phyloP scores from a whole-genome alignment of 1,140 invertebrate genomes.

The Belonocnema kinseyi region DNA sequence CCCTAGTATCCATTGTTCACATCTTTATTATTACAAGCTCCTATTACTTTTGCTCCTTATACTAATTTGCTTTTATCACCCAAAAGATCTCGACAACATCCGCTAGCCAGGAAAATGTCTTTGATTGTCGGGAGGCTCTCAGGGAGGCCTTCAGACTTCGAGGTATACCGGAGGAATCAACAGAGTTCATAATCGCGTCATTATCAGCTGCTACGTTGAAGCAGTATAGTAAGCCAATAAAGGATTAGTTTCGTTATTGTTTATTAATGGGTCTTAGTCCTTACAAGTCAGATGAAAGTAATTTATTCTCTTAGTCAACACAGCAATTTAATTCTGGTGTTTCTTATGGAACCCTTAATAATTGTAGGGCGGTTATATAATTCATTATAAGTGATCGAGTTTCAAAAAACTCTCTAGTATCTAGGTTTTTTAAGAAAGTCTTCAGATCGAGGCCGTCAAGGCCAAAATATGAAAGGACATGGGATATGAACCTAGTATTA shows the following conservation, averaged over 20 bases:
- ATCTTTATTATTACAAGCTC: neutral
- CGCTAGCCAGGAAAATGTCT: neutral
- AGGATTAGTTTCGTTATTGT: too few species aligned
- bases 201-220: too few species aligned
- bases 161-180: neutral
- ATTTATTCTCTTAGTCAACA: too few species aligned
- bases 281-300: too few species aligned
- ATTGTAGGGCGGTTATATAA: slow-evolving; percentile 38
- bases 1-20: neutral
- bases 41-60: neutral
- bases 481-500: too few species aligned
- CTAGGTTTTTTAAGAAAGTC: slow-evolving; percentile 41
- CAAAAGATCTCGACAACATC: neutral
- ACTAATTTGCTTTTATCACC: neutral
- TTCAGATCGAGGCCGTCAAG: slow-evolving; percentile 40
- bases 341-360: slow-evolving; percentile 11
- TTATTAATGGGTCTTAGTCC: too few species aligned
- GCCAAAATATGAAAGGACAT: too few species aligned
- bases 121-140: neutral
- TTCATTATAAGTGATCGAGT: slow-evolving; percentile 29
- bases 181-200: too few species aligned
- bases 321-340: neutral
- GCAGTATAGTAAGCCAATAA: too few species aligned
- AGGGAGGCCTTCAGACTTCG: neutral
- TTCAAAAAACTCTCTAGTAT: slow-evolving; percentile 25